Base-by-base conservation (phyloP, 2,888 invertebrate genomes). In the Acanthopleura granulata region DNA sequence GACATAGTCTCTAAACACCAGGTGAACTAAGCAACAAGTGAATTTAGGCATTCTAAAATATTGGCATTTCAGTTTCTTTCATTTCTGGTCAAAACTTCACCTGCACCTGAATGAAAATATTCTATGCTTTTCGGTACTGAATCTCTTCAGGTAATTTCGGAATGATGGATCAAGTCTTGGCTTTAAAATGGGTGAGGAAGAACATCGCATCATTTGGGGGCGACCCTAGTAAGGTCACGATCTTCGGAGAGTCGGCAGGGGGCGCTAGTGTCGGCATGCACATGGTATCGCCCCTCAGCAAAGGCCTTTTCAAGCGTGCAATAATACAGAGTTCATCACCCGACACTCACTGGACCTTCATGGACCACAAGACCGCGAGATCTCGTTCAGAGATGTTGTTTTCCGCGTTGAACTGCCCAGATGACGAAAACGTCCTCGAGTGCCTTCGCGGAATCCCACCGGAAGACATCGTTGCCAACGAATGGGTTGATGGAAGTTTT, bases 191-290 rank as follows among this genome's bases (percentile, higher is more conserved):
- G 91, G 78, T 86, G 29, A 25, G 80, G 29, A 77, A 83, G 49
- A 81, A 86, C 75, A 83, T 85, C 49, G 79, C 66, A 27, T 73
- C 75, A 1, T 86, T 86, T 73, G 85, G 84, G 29, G 96, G 96
- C 9, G 96, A 97, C 90, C 95, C 96, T 27, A 93, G 95, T 85
- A 95, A 95, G 87, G 94, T 97, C 72, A 97, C 97, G 95, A 91
- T 97, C 73, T 97, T 97, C 89, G 97, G 97, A 22, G 97, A 97
- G 91, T 96, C 96, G 75, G 97, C 97, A 57, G 97, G 97, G 16
- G 97, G 97, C 3, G 96, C 95, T 29, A 96, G 96, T 40, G 96
- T 97, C 12, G 95, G 95, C 61, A 88, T 91, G 25, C 92, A 92
- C 84, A 80, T 92, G 77, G 93, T 98, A 83, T 97, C 97, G 0